phyloP scores from a whole-genome alignment of 2,888 invertebrate species.

The Zaprionus bogoriensis region DNA sequence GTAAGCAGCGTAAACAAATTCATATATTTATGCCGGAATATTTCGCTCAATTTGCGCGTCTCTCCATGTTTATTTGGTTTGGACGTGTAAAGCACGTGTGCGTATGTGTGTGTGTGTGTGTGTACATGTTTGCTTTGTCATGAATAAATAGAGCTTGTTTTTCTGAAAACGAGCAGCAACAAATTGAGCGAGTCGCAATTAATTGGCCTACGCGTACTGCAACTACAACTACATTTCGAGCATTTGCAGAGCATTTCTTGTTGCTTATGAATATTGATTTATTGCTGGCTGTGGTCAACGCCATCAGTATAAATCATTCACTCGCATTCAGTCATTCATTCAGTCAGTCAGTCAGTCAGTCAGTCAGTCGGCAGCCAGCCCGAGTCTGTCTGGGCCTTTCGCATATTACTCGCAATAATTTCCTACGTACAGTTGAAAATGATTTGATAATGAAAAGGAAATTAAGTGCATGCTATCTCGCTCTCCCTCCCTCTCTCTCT shows the following conservation, averaged over 20 bases:
- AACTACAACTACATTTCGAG: not conserved
- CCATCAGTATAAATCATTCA: slow-evolving; percentile 61
- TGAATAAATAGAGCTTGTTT: not conserved
- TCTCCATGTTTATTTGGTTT: slow-evolving; percentile 5
- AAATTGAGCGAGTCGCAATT: not conserved
- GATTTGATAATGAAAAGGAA: slow-evolving; percentile 69
- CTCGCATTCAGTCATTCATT: slow-evolving; percentile 21
- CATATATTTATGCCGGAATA: not conserved
- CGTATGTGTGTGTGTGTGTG: not conserved
- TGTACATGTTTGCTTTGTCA: not conserved
- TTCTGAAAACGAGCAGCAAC: not conserved
- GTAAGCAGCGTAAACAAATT: too few relatives aligned
- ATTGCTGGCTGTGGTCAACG: slow-evolving; percentile 39
- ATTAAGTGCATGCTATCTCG: slow-evolving; percentile 46
- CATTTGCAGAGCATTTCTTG: not conserved
- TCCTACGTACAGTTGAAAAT: slow-evolving; percentile 56
- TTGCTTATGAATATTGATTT: not conserved
- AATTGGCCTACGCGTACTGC: too few relatives aligned
- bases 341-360: slow-evolving; percentile 13
- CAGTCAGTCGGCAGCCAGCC: not conserved
- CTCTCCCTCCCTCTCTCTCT: not conserved
- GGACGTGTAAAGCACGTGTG: slow-evolving; percentile 4
- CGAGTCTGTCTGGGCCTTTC: slow-evolving; percentile 9
- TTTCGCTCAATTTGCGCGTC: not conserved
- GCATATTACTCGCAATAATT: slow-evolving; percentile 56